Base-by-base conservation (phyloP, 2,113 vertebrate genomes). In the Etheostoma cragini region DNA sequence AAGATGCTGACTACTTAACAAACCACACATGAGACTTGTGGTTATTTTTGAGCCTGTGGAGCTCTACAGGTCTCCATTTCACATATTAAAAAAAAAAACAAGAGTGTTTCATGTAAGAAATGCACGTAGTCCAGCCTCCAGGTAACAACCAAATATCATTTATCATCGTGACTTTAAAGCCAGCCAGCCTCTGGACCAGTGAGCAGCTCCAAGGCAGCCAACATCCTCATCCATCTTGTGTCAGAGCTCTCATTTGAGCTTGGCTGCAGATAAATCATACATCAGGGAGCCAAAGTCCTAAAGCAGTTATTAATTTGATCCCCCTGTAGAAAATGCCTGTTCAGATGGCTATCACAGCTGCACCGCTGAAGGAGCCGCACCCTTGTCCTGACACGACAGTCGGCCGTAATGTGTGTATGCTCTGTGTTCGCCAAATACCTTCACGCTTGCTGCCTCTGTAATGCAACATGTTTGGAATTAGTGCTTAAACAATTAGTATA, bases 271-370 rank as follows among this genome's bases (percentile, higher is more conserved):
- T 96, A 95, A 96, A 96, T 97, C 95, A 93, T 62, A 78, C 88
- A 82, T 87, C 57, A 89, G 89, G 92, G 94, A 87, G 85, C 95
- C 89, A 90, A 92, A 94, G 91, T 92, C 90, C 71, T 38, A 91
- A 92, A 92, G 93, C 86, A 84, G 87, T 96, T 94, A 96, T 96
- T 94, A 96, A 95, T 96, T 94, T 92, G 84, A 90, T 87, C 69
- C 91, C 79, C 86, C 88, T 86, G 91, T 90, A 91, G 90, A 94
- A 94, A 88, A 77, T 92, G 83, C 81, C 89, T 1, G 64, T 76
- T 83, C 74, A 90, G 85, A 90, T 89, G 91, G 90, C 90, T 90
- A 87, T 89, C 87, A 90, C 85, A 89, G 93, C 92, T 93, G 91
- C 89, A 81, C 72, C 13, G 46, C 42, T 30, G 45, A 87, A 86